Base-by-base conservation (phyloP, 2,888 invertebrate genomes). In the Hetaerina titia region DNA sequence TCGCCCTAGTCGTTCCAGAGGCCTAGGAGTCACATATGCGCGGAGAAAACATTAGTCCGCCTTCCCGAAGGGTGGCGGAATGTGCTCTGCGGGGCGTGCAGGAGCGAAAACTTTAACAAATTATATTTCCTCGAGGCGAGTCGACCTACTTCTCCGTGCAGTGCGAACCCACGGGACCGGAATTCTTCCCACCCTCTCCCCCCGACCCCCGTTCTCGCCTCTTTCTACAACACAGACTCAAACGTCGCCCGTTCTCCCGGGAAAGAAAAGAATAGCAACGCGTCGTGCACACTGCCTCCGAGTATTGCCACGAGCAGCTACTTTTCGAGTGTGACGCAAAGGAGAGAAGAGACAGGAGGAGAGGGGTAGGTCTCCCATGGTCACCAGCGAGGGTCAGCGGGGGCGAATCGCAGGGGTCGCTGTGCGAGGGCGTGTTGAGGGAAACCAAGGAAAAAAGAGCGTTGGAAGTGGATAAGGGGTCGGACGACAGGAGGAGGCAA, bases 131-230 rank as follows among this genome's bases (percentile, higher is more conserved):
- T 81, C 22, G 69, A 25, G 81, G 22, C 31, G 25, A 31, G 81
- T 81, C 81, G 81, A 81, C 81, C 81, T 81, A 81, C 81, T 81
- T 81, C 81, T 81, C 15, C 81, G 25, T 81, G 25, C 81, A 13
- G 81, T 31, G 81, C 81, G 31, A 81, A 81, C 31, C 81, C 81
- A 31, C 15, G 22, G 81, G 81, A 22, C 19, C 81, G 81, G 31
- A 7, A 22, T 19, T 8, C n/a, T 69, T 69, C 22, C 69, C 69
- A 5, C 45, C 45, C 45, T 4, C 45, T 1, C 45, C 45, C 45
- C 45, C 45, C 45, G 4, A 45, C 1, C 45, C 45, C 45, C 45
- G 45, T 45, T 45, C 45, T 45, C 45, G 45, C 45, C 7, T 31
- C 11, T 31, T 25, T 6, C 81, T 15, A 11, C 81, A 31, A 25